Evolutionary conservation across 37 sponge, comb jelly and placozoan genomes (phyloP).

Genomic region (Dysidea cf. avara): DNA sequence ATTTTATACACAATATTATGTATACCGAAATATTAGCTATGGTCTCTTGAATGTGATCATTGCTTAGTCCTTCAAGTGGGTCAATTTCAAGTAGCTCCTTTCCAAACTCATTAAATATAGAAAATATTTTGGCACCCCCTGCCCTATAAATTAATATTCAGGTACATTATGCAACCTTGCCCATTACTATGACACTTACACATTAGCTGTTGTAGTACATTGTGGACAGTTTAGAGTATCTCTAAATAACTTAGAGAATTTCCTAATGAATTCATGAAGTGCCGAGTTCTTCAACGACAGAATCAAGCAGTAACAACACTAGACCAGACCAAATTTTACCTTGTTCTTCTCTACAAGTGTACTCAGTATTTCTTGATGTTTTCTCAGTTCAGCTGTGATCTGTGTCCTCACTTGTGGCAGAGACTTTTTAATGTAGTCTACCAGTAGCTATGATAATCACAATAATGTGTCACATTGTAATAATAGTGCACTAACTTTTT

Average conservation of each 20-base stretch:
- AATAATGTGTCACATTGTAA: no score
- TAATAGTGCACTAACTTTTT: conserved; percentile 58
- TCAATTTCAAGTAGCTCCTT: conserved; percentile 65
- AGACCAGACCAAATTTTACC: no score
- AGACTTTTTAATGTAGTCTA: conserved; percentile 89
- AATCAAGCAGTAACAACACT: not conserved
- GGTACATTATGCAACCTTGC: no score
- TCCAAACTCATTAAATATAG: conserved; percentile 90
- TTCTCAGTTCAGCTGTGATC: conserved; percentile 60
- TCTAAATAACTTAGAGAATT: conserved; percentile 80
- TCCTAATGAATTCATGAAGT: conserved; percentile 80
- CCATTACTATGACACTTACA: no score
- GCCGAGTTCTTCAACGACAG: conserved; percentile 43
- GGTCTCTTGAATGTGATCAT: conserved; percentile 79
- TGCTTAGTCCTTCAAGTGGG: conserved; percentile 80
- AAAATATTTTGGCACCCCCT: conserved; percentile 96
- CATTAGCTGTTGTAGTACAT: conserved; percentile 75
- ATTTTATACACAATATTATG: not conserved
- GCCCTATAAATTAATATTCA: no score
- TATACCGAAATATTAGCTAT: conserved; percentile 83
- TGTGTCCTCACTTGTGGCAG: conserved; percentile 82
- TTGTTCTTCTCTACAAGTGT: conserved; percentile 73
- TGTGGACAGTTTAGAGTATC: conserved; percentile 86
- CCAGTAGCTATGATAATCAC: conserved; percentile 51
- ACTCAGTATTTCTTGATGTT: conserved; percentile 61